Conservation (phyloP, 1,140 invertebrate genomes). For the Apis mellifera region DNA sequence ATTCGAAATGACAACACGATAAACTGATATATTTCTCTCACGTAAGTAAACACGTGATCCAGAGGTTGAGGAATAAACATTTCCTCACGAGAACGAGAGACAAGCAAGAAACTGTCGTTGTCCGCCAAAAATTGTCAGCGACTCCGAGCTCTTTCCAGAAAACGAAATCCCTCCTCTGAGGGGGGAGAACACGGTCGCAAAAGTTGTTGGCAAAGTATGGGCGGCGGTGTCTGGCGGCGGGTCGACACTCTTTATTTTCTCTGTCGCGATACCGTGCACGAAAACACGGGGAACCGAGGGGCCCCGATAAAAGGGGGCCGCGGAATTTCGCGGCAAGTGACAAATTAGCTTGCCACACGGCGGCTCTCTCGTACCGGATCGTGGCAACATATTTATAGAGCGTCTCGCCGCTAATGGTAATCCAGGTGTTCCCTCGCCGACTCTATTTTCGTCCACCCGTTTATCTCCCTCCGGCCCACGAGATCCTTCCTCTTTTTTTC, state of each 20-base stretch:
- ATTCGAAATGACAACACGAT: too few species aligned
- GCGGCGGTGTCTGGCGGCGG: background rate
- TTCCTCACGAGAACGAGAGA: too few species aligned
- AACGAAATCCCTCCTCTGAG: too few species aligned
- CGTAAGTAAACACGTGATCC: too few species aligned
- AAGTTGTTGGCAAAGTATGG: constrained; percentile 28
- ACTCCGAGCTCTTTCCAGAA: too few species aligned
- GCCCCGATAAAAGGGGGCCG: constrained; percentile 31
- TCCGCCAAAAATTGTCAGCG: too few species aligned
- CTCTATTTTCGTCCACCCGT: constrained; percentile 51
- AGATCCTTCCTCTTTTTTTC: constrained; percentile 5
- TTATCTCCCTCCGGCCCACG: constrained; percentile 39
- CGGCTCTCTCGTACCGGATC: constrained; percentile 6
- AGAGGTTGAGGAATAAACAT: too few species aligned
- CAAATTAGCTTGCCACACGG: constrained; percentile 32
- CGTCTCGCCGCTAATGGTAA: constrained; percentile 42
- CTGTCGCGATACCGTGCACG: constrained; percentile 45
- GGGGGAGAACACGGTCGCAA: background rate
- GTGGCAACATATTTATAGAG: constrained; percentile 46
- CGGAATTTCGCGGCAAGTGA: constrained; percentile 48
- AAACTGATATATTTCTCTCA: too few species aligned
- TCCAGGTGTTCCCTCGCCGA: constrained; percentile 47
- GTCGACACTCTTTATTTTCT: constrained; percentile 33
- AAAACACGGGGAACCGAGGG: constrained; percentile 28
- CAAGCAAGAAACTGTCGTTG: too few species aligned